These are phyloP conservation scores for Leptobrachium leishanense DNA, from an alignment of 2,113 vertebrate genomes.

Conservation along the genomic window DNA sequence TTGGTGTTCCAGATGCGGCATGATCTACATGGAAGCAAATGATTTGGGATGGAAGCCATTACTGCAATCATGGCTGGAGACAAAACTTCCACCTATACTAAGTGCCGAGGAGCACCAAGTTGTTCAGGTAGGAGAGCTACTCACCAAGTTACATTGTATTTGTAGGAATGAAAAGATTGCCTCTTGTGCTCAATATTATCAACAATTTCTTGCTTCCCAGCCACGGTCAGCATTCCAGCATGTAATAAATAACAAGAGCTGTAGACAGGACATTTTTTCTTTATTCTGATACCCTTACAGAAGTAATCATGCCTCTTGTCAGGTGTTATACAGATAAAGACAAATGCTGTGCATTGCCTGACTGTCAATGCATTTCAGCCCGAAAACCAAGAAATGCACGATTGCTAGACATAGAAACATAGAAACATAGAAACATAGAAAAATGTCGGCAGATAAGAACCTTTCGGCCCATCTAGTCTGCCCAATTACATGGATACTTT, in stretches of 20 bases:
- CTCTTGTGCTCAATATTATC: conserved; percentile 2
- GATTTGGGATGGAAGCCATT: conserved; percentile 42
- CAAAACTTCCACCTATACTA: conserved; percentile 43
- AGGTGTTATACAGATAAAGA: conserved; percentile 70
- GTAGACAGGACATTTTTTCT: conserved; percentile 55
- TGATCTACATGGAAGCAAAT: conserved; percentile 50
- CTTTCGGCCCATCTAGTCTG: too few relatives aligned
- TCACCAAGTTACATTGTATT: not conserved
- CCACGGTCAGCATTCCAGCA: conserved; percentile 63
- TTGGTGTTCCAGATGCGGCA: conserved; percentile 27
- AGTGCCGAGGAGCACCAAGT: conserved; percentile 16
- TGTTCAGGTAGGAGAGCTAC: conserved; percentile 43
- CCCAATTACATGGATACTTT: too few relatives aligned
- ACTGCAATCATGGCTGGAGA: conserved; percentile 38
- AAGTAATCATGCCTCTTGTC: conserved; percentile 73
- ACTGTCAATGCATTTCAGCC: conserved; percentile 65
- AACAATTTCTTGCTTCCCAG: conserved; percentile 57
- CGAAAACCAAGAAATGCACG: conserved; percentile 56
- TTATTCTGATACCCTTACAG: conserved; percentile 65
- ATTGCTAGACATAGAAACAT: too few relatives aligned
- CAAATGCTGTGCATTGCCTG: conserved; percentile 65
- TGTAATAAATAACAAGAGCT: conserved; percentile 61
- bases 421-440: too few relatives aligned
- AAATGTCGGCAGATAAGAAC: too few relatives aligned
- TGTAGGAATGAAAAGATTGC: conserved; percentile 11